These are phyloP conservation scores for Pandemis cinnamomeana DNA, from an alignment of 2,888 invertebrate species.

Conservation along the genomic window DNA sequence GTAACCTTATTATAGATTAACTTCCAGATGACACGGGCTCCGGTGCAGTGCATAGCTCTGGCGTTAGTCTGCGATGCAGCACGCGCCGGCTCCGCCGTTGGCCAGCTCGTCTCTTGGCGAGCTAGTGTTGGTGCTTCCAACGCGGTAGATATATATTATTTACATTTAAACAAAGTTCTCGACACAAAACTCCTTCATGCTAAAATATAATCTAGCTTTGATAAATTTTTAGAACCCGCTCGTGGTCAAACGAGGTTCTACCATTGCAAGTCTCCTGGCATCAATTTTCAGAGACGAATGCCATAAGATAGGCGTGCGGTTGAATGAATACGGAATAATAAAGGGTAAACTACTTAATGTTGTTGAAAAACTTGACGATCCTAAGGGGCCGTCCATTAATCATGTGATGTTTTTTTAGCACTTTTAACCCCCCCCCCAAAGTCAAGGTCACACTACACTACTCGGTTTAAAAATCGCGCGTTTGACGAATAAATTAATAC, in stretches of 20 bases:
- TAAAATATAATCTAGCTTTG: not conserved
- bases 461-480: no score
- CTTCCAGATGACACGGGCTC: conserved; percentile 59
- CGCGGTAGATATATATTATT: conserved; percentile 50
- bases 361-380: not conserved
- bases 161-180: not conserved
- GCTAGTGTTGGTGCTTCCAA: conserved; percentile 59
- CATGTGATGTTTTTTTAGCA: no score
- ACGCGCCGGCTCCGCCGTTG: conserved; percentile 63
- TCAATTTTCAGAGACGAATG: conserved; percentile 71
- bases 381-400: no score
- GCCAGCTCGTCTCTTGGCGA: conserved; percentile 73
- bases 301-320: conserved; percentile 50
- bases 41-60: conserved; percentile 68
- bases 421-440: no score
- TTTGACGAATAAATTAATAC: no score
- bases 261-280: conserved; percentile 67
- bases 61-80: conserved; percentile 69
- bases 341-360: conserved; percentile 53
- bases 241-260: conserved; percentile 66
- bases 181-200: not conserved
- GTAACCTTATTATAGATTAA: not conserved
- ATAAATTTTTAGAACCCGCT: conserved; percentile 56
- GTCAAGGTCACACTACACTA: no score
- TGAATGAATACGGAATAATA: conserved; percentile 61